phyloP scores from a whole-genome alignment of 2,888 invertebrate species.

The Drosophila affinis region DNA sequence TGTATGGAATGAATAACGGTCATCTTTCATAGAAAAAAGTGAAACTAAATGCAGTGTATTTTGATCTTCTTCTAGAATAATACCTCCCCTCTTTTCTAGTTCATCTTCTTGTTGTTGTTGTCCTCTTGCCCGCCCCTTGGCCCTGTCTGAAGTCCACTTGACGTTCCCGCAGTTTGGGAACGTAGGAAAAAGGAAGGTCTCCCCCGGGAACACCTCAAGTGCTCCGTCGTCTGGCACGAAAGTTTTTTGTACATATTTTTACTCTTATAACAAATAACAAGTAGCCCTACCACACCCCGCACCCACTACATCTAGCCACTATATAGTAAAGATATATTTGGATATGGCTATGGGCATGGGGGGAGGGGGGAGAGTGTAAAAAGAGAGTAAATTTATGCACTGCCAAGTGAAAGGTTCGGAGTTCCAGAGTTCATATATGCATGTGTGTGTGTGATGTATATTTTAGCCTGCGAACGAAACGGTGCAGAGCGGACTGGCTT shows the following conservation, averaged over 20 bases:
- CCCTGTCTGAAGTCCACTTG: constrained; percentile 62
- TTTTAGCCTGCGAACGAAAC: constrained; percentile 14
- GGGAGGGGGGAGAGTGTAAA: constrained; percentile 11
- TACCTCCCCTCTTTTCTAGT: background rate
- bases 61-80: background rate
- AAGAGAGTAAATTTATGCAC: constrained; percentile 42
- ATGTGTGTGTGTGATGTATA: background rate
- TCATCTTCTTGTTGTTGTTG: constrained; percentile 1
- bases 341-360: constrained; percentile 8
- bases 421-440: constrained; percentile 9
- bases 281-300: constrained; percentile 38
- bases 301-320: background rate
- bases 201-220: constrained; percentile 49
- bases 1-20: no score
- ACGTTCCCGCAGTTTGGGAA: constrained; percentile 46
- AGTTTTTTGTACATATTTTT: constrained; percentile 45
- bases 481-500: constrained; percentile 31
- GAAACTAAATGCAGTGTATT: background rate
- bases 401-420: constrained; percentile 46
- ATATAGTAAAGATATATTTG: constrained; percentile 32
- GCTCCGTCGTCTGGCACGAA: constrained; percentile 62
- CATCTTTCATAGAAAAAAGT: no score
- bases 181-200: constrained; percentile 36
- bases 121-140: background rate
- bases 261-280: constrained; percentile 46